Evolutionary conservation across 2,113 vertebrate genomes (phyloP).

Genomic region (Sorex fumeus): DNA sequence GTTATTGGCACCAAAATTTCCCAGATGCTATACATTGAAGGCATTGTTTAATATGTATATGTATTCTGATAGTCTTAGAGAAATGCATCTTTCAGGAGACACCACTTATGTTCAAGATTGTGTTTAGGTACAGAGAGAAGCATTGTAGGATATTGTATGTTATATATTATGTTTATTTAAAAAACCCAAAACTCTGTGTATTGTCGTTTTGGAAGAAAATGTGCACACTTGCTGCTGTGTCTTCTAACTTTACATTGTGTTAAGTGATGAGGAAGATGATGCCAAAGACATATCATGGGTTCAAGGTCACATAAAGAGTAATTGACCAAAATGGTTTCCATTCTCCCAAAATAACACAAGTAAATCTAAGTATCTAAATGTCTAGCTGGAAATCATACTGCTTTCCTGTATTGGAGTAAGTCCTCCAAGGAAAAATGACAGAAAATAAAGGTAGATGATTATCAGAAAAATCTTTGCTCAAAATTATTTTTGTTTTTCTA

Average conservation of each 20-base stretch:
- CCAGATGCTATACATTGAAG: conserved; percentile 69
- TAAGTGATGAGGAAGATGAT: neutral
- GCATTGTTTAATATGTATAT: conserved; percentile 16
- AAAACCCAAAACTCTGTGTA: neutral
- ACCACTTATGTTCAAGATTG: neutral
- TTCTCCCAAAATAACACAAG: conserved; percentile 9
- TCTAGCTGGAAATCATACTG: neutral
- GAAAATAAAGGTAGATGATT: neutral
- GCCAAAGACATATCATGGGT: neutral
- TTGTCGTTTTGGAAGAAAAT: conserved; percentile 17
- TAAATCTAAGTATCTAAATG: neutral
- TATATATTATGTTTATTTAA: neutral
- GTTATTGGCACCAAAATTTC: conserved; percentile 68
- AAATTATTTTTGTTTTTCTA: neutral
- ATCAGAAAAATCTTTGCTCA: neutral
- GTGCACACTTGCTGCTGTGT: neutral
- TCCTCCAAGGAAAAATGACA: neutral
- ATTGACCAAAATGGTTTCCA: neutral
- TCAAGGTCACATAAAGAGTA: conserved; percentile 34
- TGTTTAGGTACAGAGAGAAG: neutral
- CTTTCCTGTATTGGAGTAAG: neutral
- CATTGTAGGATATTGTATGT: neutral
- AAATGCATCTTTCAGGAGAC: conserved; percentile 53
- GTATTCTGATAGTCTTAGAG: conserved; percentile 36
- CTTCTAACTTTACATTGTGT: neutral